Evolutionary conservation across 2,888 invertebrate species (phyloP).

Genomic region (Sycophila texana): DNA sequence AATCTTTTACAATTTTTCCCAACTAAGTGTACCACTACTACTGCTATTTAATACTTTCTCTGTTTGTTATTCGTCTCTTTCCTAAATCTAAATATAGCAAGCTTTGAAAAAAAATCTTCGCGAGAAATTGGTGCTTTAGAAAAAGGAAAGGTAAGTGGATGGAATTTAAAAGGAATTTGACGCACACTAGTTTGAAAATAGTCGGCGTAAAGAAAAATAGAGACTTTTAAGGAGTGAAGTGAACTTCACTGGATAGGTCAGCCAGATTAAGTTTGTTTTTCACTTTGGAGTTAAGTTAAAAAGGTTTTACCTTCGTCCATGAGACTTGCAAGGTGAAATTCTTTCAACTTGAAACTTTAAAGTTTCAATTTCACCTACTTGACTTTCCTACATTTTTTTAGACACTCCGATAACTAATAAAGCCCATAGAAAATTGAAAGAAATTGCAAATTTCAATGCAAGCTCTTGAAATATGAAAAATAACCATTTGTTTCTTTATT

Average conservation of each 20-base stretch:
- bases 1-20: too few relatives aligned
- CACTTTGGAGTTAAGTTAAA: slow-evolving; percentile 7
- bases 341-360: too few relatives aligned
- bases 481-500: too few relatives aligned
- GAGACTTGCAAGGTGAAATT: neutral
- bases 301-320: slow-evolving; percentile 19
- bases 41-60: too few relatives aligned
- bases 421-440: too few relatives aligned
- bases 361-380: too few relatives aligned
- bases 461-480: too few relatives aligned
- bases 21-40: too few relatives aligned
- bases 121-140: neutral
- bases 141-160: neutral
- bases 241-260: neutral
- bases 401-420: too few relatives aligned
- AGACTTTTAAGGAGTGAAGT: neutral
- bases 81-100: neutral
- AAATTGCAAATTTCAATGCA: too few relatives aligned
- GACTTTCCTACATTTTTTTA: too few relatives aligned
- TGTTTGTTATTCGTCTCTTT: neutral
- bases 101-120: neutral
- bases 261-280: slow-evolving; percentile 35
- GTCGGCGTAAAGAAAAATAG: slow-evolving; percentile 20
- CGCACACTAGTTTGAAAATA: slow-evolving; percentile 32
- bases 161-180: neutral